Percentiles rank a stretch among this genome's conserved stretches.
phyloP scores from a whole-genome alignment of 2,888 invertebrate genomes.

The Trachelus iudaicus region DNA sequence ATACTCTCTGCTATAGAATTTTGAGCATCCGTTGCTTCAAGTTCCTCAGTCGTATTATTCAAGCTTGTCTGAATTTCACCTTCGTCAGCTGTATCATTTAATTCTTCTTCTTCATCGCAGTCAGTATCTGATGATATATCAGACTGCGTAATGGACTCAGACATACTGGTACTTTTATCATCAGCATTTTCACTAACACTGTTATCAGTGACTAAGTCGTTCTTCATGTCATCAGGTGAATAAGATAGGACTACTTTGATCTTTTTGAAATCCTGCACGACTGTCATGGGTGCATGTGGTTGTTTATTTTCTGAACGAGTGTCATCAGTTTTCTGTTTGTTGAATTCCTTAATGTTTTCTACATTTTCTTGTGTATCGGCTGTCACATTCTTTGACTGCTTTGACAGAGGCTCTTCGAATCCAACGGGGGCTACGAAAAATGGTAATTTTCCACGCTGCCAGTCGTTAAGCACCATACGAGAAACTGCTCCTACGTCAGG shows the following conservation, averaged over 20 bases:
- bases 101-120: conserved; percentile 35
- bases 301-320: conserved; percentile 40
- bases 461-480: conserved; percentile 97
- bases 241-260: conserved; percentile 81
- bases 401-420: conserved; percentile 74
- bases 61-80: conserved; percentile 65
- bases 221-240: conserved; percentile 70
- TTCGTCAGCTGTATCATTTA: conserved; percentile 68
- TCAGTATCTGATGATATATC: conserved; percentile 3
- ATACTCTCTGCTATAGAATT: conserved; percentile 30
- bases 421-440: conserved; percentile 92
- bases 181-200: conserved; percentile 10
- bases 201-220: conserved; percentile 31
- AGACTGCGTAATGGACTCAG: neutral
- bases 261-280: conserved; percentile 85
- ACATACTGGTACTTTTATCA: conserved; percentile 18
- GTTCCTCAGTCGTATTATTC: neutral
- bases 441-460: conserved; percentile 97
- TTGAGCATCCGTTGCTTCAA: conserved; percentile 24
- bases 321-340: conserved; percentile 20
- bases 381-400: conserved; percentile 21
- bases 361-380: conserved; percentile 53
- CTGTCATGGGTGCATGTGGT: conserved; percentile 67
- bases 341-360: conserved; percentile 1
- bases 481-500: conserved; percentile 91